phyloP scores from a whole-genome alignment of 2,888 invertebrate genomes.

The Eudemis profundana region DNA sequence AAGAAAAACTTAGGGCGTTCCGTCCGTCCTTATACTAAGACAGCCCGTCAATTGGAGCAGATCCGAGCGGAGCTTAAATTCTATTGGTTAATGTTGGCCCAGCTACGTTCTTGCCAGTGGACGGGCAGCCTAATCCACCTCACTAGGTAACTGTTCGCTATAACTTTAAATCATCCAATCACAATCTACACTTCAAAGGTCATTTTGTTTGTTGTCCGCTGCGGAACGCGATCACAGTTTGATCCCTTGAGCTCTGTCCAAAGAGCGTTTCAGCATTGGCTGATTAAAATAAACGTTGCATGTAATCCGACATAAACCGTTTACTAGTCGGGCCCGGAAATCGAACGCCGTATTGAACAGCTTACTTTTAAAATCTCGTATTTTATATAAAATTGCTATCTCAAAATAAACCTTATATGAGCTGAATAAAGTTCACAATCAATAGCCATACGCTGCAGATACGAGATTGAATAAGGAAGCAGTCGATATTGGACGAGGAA shows the following conservation, averaged over 20 bases:
- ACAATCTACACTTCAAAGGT: slow-evolving; percentile 26
- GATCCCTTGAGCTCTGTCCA: slow-evolving; percentile 53
- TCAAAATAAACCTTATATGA: background rate
- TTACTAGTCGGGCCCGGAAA: slow-evolving; percentile 77
- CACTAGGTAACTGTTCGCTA: background rate
- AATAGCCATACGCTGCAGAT: background rate
- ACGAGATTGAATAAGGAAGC: slow-evolving; percentile 10
- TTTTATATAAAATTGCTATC: background rate
- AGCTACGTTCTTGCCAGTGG: no score
- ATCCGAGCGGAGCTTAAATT: no score
- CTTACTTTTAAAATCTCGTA: slow-evolving; percentile 7
- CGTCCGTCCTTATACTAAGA: no score
- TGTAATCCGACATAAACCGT: slow-evolving; percentile 75
- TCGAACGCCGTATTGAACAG: slow-evolving; percentile 74
- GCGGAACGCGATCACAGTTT: slow-evolving; percentile 49
- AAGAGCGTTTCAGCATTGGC: slow-evolving; percentile 51
- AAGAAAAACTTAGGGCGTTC: no score
- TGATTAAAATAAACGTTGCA: slow-evolving; percentile 75
- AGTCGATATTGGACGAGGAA: slow-evolving; percentile 71
- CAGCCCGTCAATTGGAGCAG: no score
- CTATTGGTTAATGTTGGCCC: no score
- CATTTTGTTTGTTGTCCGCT: slow-evolving; percentile 44
- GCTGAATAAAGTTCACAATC: slow-evolving; percentile 1
- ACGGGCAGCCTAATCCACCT: background rate
- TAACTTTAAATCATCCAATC: slow-evolving; percentile 9